Evolutionary conservation across 37 sponge, comb jelly and placozoan species (phyloP), one percentile per base, ranked within the genome.

Genomic region (Diacarnus erythraeanus): DNA sequence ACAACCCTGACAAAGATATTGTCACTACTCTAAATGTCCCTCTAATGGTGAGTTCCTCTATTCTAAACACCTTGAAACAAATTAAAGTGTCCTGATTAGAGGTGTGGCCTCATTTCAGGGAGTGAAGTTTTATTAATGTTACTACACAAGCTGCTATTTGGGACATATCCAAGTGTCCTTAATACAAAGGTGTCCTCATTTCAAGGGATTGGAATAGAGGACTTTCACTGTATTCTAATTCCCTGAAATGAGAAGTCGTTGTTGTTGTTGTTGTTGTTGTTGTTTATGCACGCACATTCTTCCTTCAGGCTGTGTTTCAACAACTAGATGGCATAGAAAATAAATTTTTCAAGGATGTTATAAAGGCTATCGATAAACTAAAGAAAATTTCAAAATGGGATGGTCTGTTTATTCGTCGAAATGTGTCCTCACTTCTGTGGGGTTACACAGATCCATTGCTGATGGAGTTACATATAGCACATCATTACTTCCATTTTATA

Each of bases 401-500:
- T 22, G 59, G 59, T 12, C 72, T 94, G 15, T 67, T 94, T 20
- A 43, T 78, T 31, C 84, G 68, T 4, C 59, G 30, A 33, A 75
- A 66, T 22, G 88, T 87, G 1, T 31, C 68, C 18, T 91, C 90
- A 42, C 38, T 90, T 25, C 61, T 94, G 37, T 94, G 80, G 82
- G 95, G 95, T 1, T 94, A 94, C 51, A 41, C 87, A 12, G 91
- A 94, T 5, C n/a, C n/a, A n/a, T n/a, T n/a, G n/a, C n/a, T n/a
- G n/a, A n/a, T n/a, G n/a, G n/a, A n/a, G n/a, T n/a, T n/a, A n/a
- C n/a, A n/a, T n/a, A n/a, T n/a, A n/a, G n/a, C n/a, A n/a, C n/a
- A n/a, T n/a, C n/a, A n/a, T n/a, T n/a, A n/a, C n/a, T n/a, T n/a
- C n/a, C n/a, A n/a, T n/a, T n/a, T n/a, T n/a, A n/a, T n/a, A n/a